Percentiles rank a stretch among this genome's conserved stretches.
These are phyloP conservation scores for Metacarcinus magister DNA, from an alignment of 2,888 invertebrate genomes.

Conservation along the genomic window DNA sequence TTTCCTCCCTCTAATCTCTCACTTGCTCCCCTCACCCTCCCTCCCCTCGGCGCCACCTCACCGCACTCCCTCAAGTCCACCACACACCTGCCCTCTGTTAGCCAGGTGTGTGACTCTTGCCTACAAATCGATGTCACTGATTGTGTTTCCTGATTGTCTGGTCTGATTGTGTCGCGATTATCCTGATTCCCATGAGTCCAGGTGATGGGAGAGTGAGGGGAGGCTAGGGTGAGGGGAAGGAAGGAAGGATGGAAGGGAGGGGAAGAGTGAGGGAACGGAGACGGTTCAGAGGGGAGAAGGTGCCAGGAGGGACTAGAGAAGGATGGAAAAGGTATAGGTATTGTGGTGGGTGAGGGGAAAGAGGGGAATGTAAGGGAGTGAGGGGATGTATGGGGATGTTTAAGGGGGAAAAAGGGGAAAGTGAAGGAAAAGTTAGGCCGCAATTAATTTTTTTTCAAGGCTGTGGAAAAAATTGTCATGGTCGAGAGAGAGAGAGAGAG, in stretches of 20 bases:
- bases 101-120: slow-evolving; percentile 39
- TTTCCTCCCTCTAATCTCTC: background rate
- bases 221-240: background rate
- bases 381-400: background rate
- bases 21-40: background rate
- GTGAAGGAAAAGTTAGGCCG: background rate
- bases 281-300: no score
- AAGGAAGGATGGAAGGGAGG: background rate
- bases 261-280: background rate
- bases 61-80: background rate
- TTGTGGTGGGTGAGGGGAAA: background rate
- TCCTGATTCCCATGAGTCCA: slow-evolving; percentile 61
- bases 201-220: slow-evolving; percentile 57
- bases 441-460: background rate
- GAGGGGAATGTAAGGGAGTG: background rate
- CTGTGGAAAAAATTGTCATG: background rate
- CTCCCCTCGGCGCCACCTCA: slow-evolving; percentile 3
- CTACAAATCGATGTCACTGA: slow-evolving; percentile 68
- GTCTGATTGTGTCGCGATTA: slow-evolving; percentile 67
- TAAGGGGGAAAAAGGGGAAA: background rate
- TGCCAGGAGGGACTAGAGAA: background rate
- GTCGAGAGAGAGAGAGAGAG: background rate
- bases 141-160: slow-evolving; percentile 57
- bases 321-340: background rate
- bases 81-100: slow-evolving; percentile 46